Evolutionary conservation across 1,140 invertebrate genomes (phyloP).

Genomic region (Micrasema longulum): DNA sequence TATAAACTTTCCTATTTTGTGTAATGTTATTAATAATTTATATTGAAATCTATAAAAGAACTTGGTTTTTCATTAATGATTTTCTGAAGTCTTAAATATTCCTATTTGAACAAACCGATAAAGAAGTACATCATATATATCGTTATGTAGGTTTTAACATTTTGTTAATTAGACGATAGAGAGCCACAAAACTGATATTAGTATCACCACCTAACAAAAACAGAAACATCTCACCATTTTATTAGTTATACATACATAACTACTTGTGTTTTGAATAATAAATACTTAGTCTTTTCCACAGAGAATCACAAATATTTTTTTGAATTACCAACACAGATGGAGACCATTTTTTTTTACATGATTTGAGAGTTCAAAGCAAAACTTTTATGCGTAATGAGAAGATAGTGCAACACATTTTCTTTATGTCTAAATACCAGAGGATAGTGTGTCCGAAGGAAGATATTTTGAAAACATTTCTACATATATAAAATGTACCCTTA

Average conservation of each 20-base stretch:
- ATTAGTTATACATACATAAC: background rate
- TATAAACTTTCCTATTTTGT: background rate
- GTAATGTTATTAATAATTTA: no score
- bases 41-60: no score
- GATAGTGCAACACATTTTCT: background rate
- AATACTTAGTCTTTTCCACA: no score
- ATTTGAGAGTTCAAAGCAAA: background rate
- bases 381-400: background rate
- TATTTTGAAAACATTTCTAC: constrained; percentile 5
- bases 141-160: background rate
- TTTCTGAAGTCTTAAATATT: background rate
- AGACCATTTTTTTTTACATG: background rate
- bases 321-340: background rate
- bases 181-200: background rate
- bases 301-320: background rate
- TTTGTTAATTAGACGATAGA: background rate
- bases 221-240: background rate
- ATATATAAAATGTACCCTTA: background rate
- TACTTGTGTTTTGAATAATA: no score
- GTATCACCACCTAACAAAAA: background rate
- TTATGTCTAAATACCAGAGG: background rate
- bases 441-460: background rate
- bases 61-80: no score
- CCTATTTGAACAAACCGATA: background rate
- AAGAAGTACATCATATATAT: background rate